Evolutionary conservation across 2,888 invertebrate species (phyloP), one percentile per base, ranked within the genome.

Genomic region (Penaeus monodon): DNA sequence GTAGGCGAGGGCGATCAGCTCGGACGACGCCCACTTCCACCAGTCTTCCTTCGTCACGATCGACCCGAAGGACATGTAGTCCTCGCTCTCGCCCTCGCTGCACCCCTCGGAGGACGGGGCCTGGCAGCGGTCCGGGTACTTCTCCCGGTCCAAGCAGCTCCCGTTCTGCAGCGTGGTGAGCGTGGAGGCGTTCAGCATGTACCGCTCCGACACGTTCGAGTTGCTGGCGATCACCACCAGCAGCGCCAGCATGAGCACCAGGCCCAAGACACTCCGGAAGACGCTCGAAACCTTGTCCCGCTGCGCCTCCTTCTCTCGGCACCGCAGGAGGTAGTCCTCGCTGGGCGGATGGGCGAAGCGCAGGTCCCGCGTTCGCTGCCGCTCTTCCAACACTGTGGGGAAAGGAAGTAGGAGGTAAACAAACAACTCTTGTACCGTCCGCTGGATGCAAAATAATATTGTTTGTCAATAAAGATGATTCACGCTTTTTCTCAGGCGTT

Each of bases 1-100:
- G 63, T 84, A 89, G 14, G 84, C 81, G 20, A 84, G 44, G n/a
- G 84, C 81, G n/a, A 89, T 73, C 24, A 89, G 66, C 38, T 89
- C 89, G 8, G 86, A 81, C 24, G 76, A 65, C 12, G 84, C 84
- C 89, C 89, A 89, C 2, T 81, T 77, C 86, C 86, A 89, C 89
- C 89, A 89, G n/a, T 86, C 86, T 33, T 86, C 84, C 44, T 87
- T 89, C 24, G 64, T 81, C 27, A 81, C 27, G 44, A 89, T 84
- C 24, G 86, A 78, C 2, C 66, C 63, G 66, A 89, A 89, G 33
- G 38, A 65, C 73, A 84, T 70, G 65, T 87, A 89, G 27, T 77
- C 49, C 65, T 84, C 79, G 38, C 84, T 73, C 65, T 29, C 17
- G 22, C 24, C 27, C 22, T 65, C 73, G n/a, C 73, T 83, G 65